phyloP scores from a whole-genome alignment of 2,888 invertebrate species.

The Scaptodrosophila latifasciaeformis region DNA sequence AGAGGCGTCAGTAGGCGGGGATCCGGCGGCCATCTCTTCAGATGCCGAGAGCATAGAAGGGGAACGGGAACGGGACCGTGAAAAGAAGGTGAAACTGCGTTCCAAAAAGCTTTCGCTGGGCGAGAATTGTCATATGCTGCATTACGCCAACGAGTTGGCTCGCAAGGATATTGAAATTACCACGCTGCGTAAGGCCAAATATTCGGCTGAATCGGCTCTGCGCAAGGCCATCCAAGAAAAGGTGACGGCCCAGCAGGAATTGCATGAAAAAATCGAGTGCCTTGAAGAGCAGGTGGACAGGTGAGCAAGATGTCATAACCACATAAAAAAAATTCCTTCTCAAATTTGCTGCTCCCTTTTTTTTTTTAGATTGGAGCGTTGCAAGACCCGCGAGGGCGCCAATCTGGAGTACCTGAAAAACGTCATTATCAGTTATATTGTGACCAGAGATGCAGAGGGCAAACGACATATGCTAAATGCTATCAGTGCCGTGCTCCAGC shows the following conservation, averaged over 20 bases:
- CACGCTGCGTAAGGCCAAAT: slow-evolving; percentile 82
- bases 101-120: slow-evolving; percentile 72
- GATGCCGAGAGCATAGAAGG: slow-evolving; percentile 60
- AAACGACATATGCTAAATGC: slow-evolving; percentile 91
- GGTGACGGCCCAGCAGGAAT: slow-evolving; percentile 77
- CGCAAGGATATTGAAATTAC: slow-evolving; percentile 87
- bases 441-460: slow-evolving; percentile 81
- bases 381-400: slow-evolving; percentile 87
- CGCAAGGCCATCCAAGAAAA: slow-evolving; percentile 78
- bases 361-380: slow-evolving; percentile 80
- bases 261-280: slow-evolving; percentile 75
- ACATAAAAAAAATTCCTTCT: background rate
- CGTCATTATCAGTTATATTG: slow-evolving; percentile 88
- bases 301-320: slow-evolving; percentile 60
- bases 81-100: slow-evolving; percentile 33
- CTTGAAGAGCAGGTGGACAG: slow-evolving; percentile 81
- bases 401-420: slow-evolving; percentile 94
- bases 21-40: slow-evolving; percentile 33
- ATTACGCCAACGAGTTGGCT: slow-evolving; percentile 89
- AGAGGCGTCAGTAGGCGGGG: slow-evolving; percentile 1
- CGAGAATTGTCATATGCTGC: slow-evolving; percentile 85
- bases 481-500: slow-evolving; percentile 88
- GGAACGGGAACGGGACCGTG: slow-evolving; percentile 24
- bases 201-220: slow-evolving; percentile 78
- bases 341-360: slow-evolving; percentile 5